Evolutionary conservation across 2,113 vertebrate species (phyloP).

Genomic region (Austrofundulus limnaeus): DNA sequence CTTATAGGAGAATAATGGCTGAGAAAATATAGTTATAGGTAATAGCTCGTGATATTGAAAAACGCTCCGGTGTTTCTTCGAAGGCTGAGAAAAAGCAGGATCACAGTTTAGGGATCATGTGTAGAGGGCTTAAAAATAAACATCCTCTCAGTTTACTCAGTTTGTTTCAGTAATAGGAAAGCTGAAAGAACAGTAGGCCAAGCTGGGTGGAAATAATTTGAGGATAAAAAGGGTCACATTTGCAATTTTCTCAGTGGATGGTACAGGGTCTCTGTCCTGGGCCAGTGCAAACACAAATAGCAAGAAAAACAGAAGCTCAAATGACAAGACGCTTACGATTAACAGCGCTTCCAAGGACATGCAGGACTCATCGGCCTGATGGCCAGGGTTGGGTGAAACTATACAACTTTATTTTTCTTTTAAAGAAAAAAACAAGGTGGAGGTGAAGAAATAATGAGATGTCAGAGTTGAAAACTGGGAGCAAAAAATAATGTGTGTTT

Average conservation of each 20-base stretch:
- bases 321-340: constrained; percentile 8
- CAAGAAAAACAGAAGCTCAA: constrained; percentile 47
- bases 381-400: constrained; percentile 4
- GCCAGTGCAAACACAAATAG: constrained; percentile 15
- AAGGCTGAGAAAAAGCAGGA: constrained; percentile 59
- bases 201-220: constrained; percentile 31
- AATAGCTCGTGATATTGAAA: constrained; percentile 48
- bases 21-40: constrained; percentile 62
- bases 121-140: constrained; percentile 19
- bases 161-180: constrained; percentile 48
- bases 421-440: not conserved
- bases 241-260: constrained; percentile 19
- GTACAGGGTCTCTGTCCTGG: constrained; percentile 5
- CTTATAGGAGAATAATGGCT: constrained; percentile 47
- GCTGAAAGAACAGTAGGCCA: constrained; percentile 28
- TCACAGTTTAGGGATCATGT: constrained; percentile 32
- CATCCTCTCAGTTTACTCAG: constrained; percentile 40
- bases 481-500: constrained; percentile 22
- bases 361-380: not conserved
- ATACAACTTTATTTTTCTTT: not conserved
- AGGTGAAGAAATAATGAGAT: constrained; percentile 28
- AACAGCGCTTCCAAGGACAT: constrained; percentile 1
- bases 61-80: constrained; percentile 17
- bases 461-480: constrained; percentile 12
- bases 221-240: constrained; percentile 46